phyloP scores from a whole-genome alignment of 2,888 invertebrate species.

The Orchesellides sinensis region DNA sequence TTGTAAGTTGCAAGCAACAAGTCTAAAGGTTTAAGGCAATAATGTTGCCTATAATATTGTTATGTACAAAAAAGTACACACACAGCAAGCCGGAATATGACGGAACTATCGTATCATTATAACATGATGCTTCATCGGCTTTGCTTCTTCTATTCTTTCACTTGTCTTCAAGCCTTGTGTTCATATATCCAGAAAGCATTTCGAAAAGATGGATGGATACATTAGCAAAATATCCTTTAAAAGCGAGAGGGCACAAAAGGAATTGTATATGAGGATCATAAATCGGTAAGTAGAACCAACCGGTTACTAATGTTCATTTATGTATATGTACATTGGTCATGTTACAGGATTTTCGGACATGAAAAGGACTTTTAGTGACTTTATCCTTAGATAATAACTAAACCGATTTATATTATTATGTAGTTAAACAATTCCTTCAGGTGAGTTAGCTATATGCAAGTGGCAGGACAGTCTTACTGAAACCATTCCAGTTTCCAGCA shows the following conservation, averaged over 20 bases:
- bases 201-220: constrained; percentile 47
- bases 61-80: constrained; percentile 6
- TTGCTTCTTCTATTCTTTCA: constrained; percentile 34
- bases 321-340: constrained; percentile 11
- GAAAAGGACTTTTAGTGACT: too few relatives aligned
- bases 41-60: too few relatives aligned
- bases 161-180: constrained; percentile 26
- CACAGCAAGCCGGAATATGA: constrained; percentile 36
- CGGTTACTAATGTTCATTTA: constrained; percentile 32
- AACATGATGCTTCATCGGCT: constrained; percentile 57
- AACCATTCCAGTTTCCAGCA: too few relatives aligned
- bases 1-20: constrained; percentile 8
- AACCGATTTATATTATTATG: constrained; percentile 11
- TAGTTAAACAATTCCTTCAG: too few relatives aligned
- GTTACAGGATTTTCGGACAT: too few relatives aligned
- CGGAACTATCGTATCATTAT: constrained; percentile 55
- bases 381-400: too few relatives aligned
- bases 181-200: constrained; percentile 30
- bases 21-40: too few relatives aligned
- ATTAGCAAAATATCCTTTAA: constrained; percentile 19
- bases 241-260: neutral
- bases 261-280: neutral
- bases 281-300: constrained; percentile 29
- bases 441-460: too few relatives aligned
- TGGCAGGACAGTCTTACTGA: too few relatives aligned